These are phyloP conservation scores for Drosophila formosana DNA, from an alignment of 2,888 invertebrate species.

Conservation along the genomic window DNA sequence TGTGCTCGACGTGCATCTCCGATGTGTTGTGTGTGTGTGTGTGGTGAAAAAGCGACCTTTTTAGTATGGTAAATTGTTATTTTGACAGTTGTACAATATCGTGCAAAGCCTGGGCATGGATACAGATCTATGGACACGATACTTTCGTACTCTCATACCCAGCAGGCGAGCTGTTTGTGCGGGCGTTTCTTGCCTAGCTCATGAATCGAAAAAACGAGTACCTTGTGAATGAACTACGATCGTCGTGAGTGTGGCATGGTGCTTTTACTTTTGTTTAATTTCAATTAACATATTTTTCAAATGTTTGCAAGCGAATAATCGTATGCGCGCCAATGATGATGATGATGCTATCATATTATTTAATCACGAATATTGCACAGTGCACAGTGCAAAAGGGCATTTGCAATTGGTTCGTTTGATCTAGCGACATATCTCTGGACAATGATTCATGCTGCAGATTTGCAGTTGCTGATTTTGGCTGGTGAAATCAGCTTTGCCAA, in stretches of 20 bases:
- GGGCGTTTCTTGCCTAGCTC: constrained; percentile 56
- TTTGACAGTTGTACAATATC: constrained; percentile 81
- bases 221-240: constrained; percentile 63
- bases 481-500: constrained; percentile 65
- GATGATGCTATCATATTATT: constrained; percentile 2
- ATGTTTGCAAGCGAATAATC: constrained; percentile 13
- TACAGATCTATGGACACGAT: constrained; percentile 72
- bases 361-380: constrained; percentile 4
- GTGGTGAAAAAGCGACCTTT: constrained; percentile 47
- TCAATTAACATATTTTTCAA: constrained; percentile 27
- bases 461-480: constrained; percentile 58
- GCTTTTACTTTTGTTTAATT: constrained; percentile 72
- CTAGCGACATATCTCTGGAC: constrained; percentile 31
- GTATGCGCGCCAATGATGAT: constrained; percentile 10
- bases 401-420: neutral
- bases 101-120: constrained; percentile 65
- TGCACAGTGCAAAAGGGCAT: constrained; percentile 4
- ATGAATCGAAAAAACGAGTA: constrained; percentile 63
- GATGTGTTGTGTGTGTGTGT: too few relatives aligned
- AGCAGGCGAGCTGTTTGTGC: constrained; percentile 51
- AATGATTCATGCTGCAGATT: constrained; percentile 59
- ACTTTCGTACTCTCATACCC: constrained; percentile 10
- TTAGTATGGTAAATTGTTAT: constrained; percentile 71
- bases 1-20: constrained; percentile 32
- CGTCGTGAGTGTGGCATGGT: constrained; percentile 54